Evolutionary conservation across 2,888 invertebrate genomes (phyloP).

Genomic region (Netelia melanura): DNA sequence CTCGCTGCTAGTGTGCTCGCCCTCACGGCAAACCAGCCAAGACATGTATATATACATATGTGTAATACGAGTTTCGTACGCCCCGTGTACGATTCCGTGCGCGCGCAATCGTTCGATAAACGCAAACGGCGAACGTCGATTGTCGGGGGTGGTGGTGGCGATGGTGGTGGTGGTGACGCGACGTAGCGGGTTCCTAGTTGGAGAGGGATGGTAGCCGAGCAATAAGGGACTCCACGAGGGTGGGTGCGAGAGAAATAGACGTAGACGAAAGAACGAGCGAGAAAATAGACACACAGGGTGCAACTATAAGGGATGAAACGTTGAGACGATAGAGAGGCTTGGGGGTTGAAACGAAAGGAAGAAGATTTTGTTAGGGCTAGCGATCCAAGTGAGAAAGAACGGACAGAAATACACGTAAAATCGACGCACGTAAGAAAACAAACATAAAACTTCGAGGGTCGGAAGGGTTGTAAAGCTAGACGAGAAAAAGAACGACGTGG

Average conservation of each 20-base stretch:
- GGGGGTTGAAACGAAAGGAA: constrained; percentile 36
- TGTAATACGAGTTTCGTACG: constrained; percentile 71
- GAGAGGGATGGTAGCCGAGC: constrained; percentile 48
- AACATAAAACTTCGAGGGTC: constrained; percentile 4
- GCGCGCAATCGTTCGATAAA: constrained; percentile 85
- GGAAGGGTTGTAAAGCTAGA: constrained; percentile 4
- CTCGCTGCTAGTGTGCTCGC: constrained; percentile 74
- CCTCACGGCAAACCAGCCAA: constrained; percentile 72
- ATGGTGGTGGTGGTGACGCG: constrained; percentile 46
- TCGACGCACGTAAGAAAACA: too few species aligned
- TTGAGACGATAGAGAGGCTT: not conserved
- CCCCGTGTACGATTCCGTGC: constrained; percentile 79
- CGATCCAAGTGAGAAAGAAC: too few species aligned
- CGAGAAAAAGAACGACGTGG: constrained; percentile 42
- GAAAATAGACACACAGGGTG: constrained; percentile 19
- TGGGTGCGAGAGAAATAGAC: constrained; percentile 44
- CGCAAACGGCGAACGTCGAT: constrained; percentile 81
- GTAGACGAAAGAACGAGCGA: constrained; percentile 36
- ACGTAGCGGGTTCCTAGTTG: constrained; percentile 40
- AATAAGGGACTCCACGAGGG: constrained; percentile 46
- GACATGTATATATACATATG: constrained; percentile 44
- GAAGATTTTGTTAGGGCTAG: not conserved
- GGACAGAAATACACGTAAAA: too few species aligned
- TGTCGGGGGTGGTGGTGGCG: constrained; percentile 72
- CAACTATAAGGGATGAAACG: constrained; percentile 28